phyloP scores from a whole-genome alignment of 2,113 vertebrate species.

The Columbina picui region DNA sequence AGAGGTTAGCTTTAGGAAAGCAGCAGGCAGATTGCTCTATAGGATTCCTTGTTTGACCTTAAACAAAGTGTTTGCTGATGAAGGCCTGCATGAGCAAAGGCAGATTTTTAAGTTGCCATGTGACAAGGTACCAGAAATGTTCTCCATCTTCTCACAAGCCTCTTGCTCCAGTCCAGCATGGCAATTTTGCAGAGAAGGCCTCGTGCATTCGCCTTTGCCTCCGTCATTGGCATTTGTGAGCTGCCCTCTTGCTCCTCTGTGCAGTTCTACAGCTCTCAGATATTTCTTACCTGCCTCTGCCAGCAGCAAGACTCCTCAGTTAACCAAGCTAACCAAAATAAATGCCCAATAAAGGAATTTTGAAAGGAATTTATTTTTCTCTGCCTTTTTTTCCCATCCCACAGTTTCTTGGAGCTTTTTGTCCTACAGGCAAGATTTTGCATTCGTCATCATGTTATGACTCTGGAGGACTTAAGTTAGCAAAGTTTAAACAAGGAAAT shows the following conservation, averaged over 20 bases:
- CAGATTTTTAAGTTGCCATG: not conserved
- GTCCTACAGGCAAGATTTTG: not conserved
- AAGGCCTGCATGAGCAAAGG: not conserved
- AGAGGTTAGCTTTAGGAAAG: not conserved
- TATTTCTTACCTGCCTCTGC: not conserved
- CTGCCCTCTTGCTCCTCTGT: not conserved
- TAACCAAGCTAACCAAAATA: not conserved
- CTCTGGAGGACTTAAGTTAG: not conserved
- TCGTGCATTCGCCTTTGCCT: rapidly evolving
- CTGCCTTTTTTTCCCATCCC: not conserved
- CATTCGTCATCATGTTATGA: too few relatives aligned
- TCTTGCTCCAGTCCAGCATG: not conserved
- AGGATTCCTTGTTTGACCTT: not conserved
- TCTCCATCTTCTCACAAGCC: not conserved
- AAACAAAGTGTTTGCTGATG: not conserved
- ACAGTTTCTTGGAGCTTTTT: not conserved
- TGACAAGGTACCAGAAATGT: not conserved
- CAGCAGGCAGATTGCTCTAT: not conserved
- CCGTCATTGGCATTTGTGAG: not conserved
- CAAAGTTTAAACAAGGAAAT: not conserved
- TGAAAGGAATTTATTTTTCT: not conserved
- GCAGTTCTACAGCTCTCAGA: not conserved
- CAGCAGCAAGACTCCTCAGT: not conserved
- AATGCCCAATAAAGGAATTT: not conserved
- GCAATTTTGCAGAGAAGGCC: not conserved